Conservation (phyloP, 2,113 vertebrate species). For the Stigmatopora nigra region DNA sequence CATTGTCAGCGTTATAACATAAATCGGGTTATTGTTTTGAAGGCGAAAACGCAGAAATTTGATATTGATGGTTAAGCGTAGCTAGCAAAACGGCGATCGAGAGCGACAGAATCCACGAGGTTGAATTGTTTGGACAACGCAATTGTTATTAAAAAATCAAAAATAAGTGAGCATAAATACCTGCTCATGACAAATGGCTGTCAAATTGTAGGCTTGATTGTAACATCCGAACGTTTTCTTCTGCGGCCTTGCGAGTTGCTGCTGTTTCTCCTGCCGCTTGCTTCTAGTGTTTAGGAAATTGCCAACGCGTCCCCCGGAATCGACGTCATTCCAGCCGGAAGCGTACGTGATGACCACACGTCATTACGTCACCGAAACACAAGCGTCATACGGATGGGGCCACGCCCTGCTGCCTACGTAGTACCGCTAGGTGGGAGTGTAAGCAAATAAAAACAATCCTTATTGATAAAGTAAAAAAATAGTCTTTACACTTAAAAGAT, state of each 20-base stretch:
- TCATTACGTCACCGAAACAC: constrained; percentile 24
- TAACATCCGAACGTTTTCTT: constrained; percentile 11
- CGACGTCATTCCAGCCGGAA: constrained; percentile 32
- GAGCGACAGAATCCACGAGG: not conserved
- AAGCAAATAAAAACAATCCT: no score
- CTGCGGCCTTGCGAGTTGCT: constrained; percentile 16
- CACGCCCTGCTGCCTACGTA: not conserved
- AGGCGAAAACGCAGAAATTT: not conserved
- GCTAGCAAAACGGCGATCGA: not conserved
- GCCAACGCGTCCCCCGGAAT: constrained; percentile 70
- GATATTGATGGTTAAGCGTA: not conserved
- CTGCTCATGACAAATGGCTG: constrained; percentile 54
- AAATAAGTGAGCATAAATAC: constrained; percentile 13
- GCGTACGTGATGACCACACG: constrained; percentile 30
- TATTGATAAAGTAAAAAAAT: no score
- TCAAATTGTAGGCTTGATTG: constrained; percentile 11
- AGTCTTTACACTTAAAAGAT: no score
- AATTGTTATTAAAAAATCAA: not conserved
- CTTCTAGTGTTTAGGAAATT: constrained; percentile 59
- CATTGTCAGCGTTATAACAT: not conserved
- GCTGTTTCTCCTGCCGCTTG: constrained; percentile 11
- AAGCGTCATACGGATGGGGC: constrained; percentile 4
- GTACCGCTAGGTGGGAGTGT: not conserved
- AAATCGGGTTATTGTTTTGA: not conserved
- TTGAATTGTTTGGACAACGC: not conserved